Base-by-base conservation (phyloP, 2,113 vertebrate species). In the Oenanthe oenanthe region DNA sequence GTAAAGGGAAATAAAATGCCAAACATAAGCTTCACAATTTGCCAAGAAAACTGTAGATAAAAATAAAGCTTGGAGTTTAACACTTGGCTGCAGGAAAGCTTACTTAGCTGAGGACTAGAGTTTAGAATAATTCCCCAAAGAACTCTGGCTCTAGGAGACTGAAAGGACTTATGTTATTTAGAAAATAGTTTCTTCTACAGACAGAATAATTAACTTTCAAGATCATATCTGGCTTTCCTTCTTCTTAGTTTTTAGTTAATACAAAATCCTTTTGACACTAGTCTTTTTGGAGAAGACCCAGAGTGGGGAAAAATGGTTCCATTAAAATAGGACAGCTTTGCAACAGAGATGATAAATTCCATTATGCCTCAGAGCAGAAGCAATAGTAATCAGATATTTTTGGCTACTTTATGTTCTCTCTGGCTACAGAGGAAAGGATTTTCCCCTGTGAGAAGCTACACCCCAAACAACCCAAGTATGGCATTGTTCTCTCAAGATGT, bases 11-110 rank as follows among this genome's bases (percentile, higher is more conserved):
- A 88, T 88, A 91, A 91, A 89, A 95, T 53, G 62, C 77, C 66
- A 85, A 93, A 79, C 42, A 70, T 91, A 85, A 94, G 81, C 67
- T 93, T 94, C 29, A 28, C 17, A 85, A 73, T 91, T 93, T 95
- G 91, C 95, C 93, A 96, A 92, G 89, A 91, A 94, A 96, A 88
- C 66, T 79, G 89, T 60, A 94, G 95, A 96, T 95, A 95, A 97
- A 96, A 97, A 96, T 95, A 94, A 96, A 95, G 54, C 87, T 89
- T 66, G 24, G 62, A 92, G 70, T 94, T 85, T 92, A 82, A 40
- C 45, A 53, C 38, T 97, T 96, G 95, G 92, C 93, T 89, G 54
- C 68, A 79, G 32, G 56, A 95, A 94, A 93, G 91, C 77, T 92
- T 95, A 79, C 70, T 91, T 92, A 94, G 81, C 89, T 70, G 60